Base-by-base conservation (phyloP, 1,140 invertebrate genomes). In the Chrysopa pallens region DNA sequence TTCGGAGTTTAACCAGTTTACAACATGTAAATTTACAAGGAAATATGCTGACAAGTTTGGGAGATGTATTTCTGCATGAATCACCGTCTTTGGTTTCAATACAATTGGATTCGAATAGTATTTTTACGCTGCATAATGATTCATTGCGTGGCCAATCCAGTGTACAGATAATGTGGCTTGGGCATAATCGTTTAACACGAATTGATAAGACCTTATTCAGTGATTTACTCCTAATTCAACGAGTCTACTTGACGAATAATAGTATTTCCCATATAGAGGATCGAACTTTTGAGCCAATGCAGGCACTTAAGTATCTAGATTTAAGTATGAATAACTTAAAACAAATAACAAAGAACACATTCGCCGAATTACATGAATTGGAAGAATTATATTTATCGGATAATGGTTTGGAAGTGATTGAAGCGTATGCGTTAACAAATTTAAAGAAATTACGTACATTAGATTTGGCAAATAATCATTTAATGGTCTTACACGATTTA, bases 21-120 rank as follows among this genome's bases (percentile, higher is more conserved):
- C 83, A 90, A 51, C 83, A 90, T 52, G 74, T 92, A 35, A 89
- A 90, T 66, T 64, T 92, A 13, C 84, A 89, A 54, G 78, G 81
- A 9, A 92, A 93, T 61, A 64, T 72, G 28, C 58, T 93, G 27
- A 69, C 74, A 0, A 71, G 74, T 31, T 60, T 92, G 1, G 82
- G 78, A n/a, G 83, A 89, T 54, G 74, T 88, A 15, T 85, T 91
- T 51, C 75, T 81, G 13, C 68, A 76, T 51, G 67, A 73, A 51
- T 73, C 78, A 17, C 74, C 78, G 2, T 82, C 80, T 1, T 65
- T 90, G 38, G 75, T 87, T 14, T 86, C 85, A 1, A 80, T 95
- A 41, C 85, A 90, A 57, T 61, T 94, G 7, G 83, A 84, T 54
- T 74, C 77, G 41, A 95, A 94, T 60, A 74, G 74, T 48, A 72